Percentiles rank a stretch among this genome's conserved stretches.
Evolutionary conservation across 2,888 invertebrate genomes (phyloP).

Genomic region (Sepiola atlantica): DNA sequence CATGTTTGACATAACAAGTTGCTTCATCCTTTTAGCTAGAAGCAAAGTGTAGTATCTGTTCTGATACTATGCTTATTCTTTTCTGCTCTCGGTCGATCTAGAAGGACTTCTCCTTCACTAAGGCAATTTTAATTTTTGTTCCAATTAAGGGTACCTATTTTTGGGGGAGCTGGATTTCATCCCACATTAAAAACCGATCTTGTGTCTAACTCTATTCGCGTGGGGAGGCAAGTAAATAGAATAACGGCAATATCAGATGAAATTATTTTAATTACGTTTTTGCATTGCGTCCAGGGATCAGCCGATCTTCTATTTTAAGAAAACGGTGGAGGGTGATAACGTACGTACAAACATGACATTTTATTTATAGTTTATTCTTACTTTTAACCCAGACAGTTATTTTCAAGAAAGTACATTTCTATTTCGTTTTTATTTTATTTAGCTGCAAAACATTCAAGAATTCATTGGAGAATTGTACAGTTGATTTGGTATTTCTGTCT

Average conservation of each 20-base stretch:
- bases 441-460: background rate
- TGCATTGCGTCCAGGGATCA: background rate
- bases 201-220: no score
- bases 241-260: background rate
- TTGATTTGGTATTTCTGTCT: background rate
- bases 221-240: background rate
- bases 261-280: background rate
- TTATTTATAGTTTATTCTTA: background rate
- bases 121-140: no score
- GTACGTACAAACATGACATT: background rate
- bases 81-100: no score
- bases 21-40: no score
- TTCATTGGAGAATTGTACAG: background rate
- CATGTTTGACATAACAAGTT: no score
- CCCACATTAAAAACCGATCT: no score
- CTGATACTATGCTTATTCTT: no score
- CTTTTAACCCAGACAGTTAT: background rate
- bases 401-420: background rate
- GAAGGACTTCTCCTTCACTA: no score
- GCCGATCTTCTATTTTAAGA: background rate
- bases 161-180: no score
- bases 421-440: background rate
- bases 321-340: background rate
- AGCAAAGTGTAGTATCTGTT: no score
- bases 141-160: no score